Base-by-base conservation (phyloP, 1,140 invertebrate species). In the Trypoxylus dichotomus region DNA sequence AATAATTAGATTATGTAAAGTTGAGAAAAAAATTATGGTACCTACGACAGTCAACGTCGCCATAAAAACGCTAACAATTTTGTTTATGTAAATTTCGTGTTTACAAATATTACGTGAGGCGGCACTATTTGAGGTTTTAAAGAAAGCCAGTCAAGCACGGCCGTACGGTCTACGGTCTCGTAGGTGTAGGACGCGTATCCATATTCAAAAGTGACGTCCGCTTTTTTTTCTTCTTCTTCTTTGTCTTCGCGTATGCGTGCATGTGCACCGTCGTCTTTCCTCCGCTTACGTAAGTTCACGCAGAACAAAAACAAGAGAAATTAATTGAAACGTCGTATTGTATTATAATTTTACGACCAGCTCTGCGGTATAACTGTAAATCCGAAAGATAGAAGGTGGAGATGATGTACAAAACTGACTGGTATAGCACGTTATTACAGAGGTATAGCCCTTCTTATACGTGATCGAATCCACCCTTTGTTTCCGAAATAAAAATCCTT, bases 71-170 rank as follows among this genome's bases (percentile, higher is more conserved):
- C 47, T 54, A 15, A 54, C 47, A 54, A 54, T 54, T 54, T 54
- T 54, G 47, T 54, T 54, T 54, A 54, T 54, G 47, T 54, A 54
- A 54, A 54, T 54, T 54, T 54, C 47, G 47, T 54, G 47, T 54
- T 54, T 54, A 54, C 47, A 54, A 54, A 54, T 54, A 54, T 54
- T 54, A 54, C 47, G 47, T 54, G 47, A 54, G 47, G 47, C 47
- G 47, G 47, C 19, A 54, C 47, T 54, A 19, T 54, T 54, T 54
- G 47, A 54, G 47, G 47, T 19, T 54, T 19, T 19, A 54, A 54
- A 54, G 47, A 54, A 54, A 54, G 47, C 47, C 47, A 54, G 47
- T 54, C 47, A n/a, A 47, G 47, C 47, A 19, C 32, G 47, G 7
- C 6, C 13, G 47, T 54, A 54, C 47, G 19, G 47, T 54, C 47